These are phyloP conservation scores for Melopsittacus undulatus DNA, from an alignment of 2,797 vertebrate species.

Conservation along the genomic window DNA sequence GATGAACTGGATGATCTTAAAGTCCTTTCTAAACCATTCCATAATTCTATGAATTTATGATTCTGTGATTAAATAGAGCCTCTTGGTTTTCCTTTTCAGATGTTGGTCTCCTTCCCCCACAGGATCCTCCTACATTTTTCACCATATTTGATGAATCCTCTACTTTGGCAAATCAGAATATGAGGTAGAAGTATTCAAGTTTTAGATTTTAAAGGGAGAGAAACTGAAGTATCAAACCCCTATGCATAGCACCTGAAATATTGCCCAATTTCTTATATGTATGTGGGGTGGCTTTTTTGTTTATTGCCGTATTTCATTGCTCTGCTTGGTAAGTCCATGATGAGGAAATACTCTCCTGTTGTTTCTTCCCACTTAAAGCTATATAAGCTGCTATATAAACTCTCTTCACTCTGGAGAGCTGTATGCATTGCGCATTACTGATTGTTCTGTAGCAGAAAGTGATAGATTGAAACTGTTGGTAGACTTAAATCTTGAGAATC, in stretches of 20 bases:
- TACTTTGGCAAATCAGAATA: slow-evolving; percentile 51
- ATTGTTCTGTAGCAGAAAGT: background rate
- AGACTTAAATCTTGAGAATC: background rate
- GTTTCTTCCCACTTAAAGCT: background rate
- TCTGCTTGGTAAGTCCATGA: background rate
- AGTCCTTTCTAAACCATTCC: background rate
- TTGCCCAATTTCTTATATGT: background rate
- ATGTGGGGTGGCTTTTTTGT: background rate
- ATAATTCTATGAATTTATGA: background rate
- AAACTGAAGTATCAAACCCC: background rate
- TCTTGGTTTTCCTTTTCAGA: background rate
- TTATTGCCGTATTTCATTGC: background rate
- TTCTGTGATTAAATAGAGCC: background rate
- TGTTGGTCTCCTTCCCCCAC: background rate
- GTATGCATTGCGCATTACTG: background rate
- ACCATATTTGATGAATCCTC: slow-evolving; percentile 77
- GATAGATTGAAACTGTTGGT: background rate
- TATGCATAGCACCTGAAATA: background rate
- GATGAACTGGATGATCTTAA: background rate
- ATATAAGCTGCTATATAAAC: background rate
- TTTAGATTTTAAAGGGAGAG: background rate
- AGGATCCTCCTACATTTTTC: slow-evolving; percentile 54
- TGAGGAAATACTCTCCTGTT: background rate
- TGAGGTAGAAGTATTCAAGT: slow-evolving; percentile 54
- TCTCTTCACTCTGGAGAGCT: background rate